Evolutionary conservation across 2,797 vertebrate genomes (phyloP).

Genomic region (Kryptopterus vitreolus): DNA sequence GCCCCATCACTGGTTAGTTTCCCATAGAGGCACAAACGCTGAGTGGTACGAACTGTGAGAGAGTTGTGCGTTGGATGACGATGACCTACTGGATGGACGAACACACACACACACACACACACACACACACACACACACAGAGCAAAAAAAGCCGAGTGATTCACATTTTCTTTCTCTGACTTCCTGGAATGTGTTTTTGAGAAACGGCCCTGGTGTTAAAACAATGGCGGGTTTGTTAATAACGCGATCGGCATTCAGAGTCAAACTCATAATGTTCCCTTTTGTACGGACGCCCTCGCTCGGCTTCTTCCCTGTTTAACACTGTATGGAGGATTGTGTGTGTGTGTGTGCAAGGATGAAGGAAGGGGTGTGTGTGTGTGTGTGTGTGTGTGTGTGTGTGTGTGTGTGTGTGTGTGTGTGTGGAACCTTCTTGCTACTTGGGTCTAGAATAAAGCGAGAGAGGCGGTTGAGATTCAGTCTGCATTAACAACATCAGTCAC

Average conservation of each 20-base stretch:
- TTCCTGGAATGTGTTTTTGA: slow-evolving; percentile 17
- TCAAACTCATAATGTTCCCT: not conserved
- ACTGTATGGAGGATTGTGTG: too few relatives aligned
- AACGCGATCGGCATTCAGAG: not conserved
- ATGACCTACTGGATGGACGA: not conserved
- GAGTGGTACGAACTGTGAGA: not conserved
- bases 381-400: slow-evolving; percentile 11
- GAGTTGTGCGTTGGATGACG: not conserved
- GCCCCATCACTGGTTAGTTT: not conserved
- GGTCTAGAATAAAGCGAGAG: not conserved
- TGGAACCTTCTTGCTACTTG: not conserved
- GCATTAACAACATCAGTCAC: too few relatives aligned
- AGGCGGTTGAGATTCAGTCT: too few relatives aligned
- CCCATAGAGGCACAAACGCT: too few relatives aligned
- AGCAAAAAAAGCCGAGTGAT: too few relatives aligned
- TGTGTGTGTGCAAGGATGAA: not conserved
- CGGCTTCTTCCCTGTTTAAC: not conserved
- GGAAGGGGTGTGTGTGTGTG: too few relatives aligned
- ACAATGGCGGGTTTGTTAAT: too few relatives aligned
- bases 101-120: not conserved
- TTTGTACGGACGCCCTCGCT: not conserved
- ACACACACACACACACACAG: not conserved
- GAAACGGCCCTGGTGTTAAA: not conserved
- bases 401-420: not conserved
- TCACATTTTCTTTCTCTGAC: not conserved